These are phyloP conservation scores for Pterophyllum scalare DNA, from an alignment of 2,113 vertebrate species.

Conservation along the genomic window DNA sequence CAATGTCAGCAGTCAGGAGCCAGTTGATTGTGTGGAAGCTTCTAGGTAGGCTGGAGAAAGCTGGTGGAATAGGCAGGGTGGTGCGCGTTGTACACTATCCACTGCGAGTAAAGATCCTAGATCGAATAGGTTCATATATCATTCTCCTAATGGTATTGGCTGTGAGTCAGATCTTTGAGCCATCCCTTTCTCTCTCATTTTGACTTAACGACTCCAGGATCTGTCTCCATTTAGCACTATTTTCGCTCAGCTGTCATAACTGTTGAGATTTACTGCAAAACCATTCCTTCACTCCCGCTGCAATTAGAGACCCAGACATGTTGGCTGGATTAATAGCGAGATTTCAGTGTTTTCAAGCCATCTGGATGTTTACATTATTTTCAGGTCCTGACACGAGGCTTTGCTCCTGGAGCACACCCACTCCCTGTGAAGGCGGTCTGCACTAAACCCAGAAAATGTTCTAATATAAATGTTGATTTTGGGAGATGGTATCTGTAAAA, in stretches of 20 bases:
- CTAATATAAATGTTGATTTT: conserved; percentile 69
- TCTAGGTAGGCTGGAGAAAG: conserved; percentile 15
- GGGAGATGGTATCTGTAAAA: conserved; percentile 44
- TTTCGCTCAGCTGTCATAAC: conserved; percentile 61
- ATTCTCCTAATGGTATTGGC: conserved; percentile 61
- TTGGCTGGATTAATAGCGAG: conserved; percentile 51
- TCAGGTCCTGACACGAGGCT: conserved; percentile 32
- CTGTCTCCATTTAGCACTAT: conserved; percentile 64
- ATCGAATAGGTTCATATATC: conserved; percentile 65
- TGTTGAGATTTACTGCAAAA: conserved; percentile 55
- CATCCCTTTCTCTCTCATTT: conserved; percentile 66
- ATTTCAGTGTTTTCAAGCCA: conserved; percentile 54
- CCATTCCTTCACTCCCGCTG: conserved; percentile 31
- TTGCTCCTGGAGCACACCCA: conserved; percentile 5
- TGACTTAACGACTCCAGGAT: conserved; percentile 63
- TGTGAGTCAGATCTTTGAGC: conserved; percentile 57
- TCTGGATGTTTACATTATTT: conserved; percentile 52
- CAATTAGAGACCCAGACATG: conserved; percentile 61
- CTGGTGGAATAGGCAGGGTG: neutral
- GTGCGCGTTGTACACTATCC: conserved; percentile 22
- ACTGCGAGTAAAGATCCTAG: conserved; percentile 41
- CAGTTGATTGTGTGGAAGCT: conserved; percentile 10
- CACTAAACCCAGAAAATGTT: conserved; percentile 35
- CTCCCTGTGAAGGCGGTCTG: neutral
- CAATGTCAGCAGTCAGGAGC: conserved; percentile 62